A percentile compares a stretch with the other conserved stretches of the same genome.
These are phyloP conservation scores for Leuciscus idus DNA, from an alignment of 2,113 vertebrate species.

Conservation along the genomic window DNA sequence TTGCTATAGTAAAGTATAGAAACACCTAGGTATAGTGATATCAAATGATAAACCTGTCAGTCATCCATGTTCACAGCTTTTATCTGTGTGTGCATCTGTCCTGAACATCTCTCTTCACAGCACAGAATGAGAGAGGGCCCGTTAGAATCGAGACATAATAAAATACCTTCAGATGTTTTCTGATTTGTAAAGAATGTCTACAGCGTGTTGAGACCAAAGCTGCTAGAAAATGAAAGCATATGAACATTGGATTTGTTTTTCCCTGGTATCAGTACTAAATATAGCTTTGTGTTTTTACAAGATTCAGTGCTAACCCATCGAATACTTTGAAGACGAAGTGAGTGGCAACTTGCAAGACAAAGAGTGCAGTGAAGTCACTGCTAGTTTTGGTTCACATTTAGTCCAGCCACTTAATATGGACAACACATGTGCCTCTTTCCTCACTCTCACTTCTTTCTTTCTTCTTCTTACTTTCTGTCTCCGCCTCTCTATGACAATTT, in stretches of 20 bases:
- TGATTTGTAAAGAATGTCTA: conserved; percentile 75
- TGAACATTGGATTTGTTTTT: conserved; percentile 65
- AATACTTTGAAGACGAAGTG: conserved; percentile 74
- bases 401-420: conserved; percentile 68
- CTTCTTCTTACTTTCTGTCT: conserved; percentile 18
- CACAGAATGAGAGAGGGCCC: background rate
- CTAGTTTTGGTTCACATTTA: conserved; percentile 77
- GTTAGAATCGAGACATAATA: conserved; percentile 57
- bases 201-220: conserved; percentile 71
- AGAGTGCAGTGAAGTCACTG: conserved; percentile 69
- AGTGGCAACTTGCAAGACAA: conserved; percentile 57
- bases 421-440: conserved; percentile 72
- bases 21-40: background rate
- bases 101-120: conserved; percentile 65
- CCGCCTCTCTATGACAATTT: background rate
- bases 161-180: conserved; percentile 74
- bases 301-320: conserved; percentile 58
- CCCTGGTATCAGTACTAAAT: conserved; percentile 66
- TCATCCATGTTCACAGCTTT: conserved; percentile 36
- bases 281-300: conserved; percentile 72
- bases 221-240: conserved; percentile 71
- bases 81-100: conserved; percentile 46
- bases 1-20: background rate
- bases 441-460: conserved; percentile 17
- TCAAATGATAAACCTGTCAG: conserved; percentile 27